Evolutionary conservation across 2,888 invertebrate species (phyloP), one percentile per base, ranked within the genome.

Genomic region (Strigamia maritima): DNA sequence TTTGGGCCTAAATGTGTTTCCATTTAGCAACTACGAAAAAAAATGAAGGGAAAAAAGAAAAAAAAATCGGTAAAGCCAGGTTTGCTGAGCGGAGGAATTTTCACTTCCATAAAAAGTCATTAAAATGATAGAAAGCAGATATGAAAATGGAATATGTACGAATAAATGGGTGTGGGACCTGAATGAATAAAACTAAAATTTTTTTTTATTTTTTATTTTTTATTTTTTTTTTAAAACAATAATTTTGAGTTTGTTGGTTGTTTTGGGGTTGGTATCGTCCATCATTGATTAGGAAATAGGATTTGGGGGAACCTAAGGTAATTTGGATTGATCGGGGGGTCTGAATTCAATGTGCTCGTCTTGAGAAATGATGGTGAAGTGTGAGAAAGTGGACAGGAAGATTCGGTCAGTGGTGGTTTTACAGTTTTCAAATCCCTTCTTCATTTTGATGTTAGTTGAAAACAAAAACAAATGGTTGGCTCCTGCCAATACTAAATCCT

Each of bases 401-500:
- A 24, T 2, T 65, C 65, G 10, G 12, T 19, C 8, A 12, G 16
- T 2, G 26, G 65, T 28, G 24, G 24, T 65, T 65, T 24, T 28
- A 4, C 28, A 10, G 6, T 14, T 26, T 65, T 65, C 14, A 24
- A 65, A 65, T 26, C 28, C 65, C 65, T 26, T 14, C 65, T 28
- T 26, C 65, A 26, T 24, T 26, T n/a, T 28, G 24, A 65, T 65
- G 26, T 65, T 65, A 12, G 65, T 65, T 3, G 65, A 65, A 65
- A 65, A 65, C 26, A 65, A 65, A 65, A 65, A 65, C 65, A 65
- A 65, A 65, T 65, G 26, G 65, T 28, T 26, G 3, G 65, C 65
- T 65, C 65, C 65, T 65, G 65, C 65, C 65, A 65, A 65, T 65
- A 65, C 65, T 65, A 65, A 65, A 65, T 65, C 65, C 65, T 65